Base-by-base conservation (phyloP, 2,888 invertebrate genomes). In the Endomychus coccineus region DNA sequence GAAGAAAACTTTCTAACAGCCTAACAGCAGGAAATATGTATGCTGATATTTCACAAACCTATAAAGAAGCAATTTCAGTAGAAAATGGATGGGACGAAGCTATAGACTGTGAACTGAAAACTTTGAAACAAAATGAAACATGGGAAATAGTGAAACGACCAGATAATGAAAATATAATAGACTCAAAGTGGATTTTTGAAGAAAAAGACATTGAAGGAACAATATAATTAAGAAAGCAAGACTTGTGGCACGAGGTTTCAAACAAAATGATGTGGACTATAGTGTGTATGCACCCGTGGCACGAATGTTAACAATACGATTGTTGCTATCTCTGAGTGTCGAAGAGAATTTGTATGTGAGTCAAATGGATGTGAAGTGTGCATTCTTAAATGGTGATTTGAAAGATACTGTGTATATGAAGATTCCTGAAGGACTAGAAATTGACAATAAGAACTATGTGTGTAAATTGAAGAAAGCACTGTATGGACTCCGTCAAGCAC, bases 211-310 rank as follows among this genome's bases (percentile, higher is more conserved):
- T 17, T 11, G 34, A 13, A 36, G 38, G 14, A 25, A 32, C 22
- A n/a, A 14, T 10, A 19, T 27, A 6, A 43, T 42, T 12, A 42
- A 11, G 9, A 36, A 45, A 30, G n/a, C n/a, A n/a, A n/a, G n/a
- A n/a, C n/a, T n/a, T n/a, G n/a, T n/a, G n/a, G n/a, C n/a, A n/a
- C n/a, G n/a, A n/a, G n/a, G n/a, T n/a, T n/a, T n/a, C n/a, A n/a
- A n/a, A n/a, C n/a, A n/a, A n/a, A n/a, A n/a, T n/a, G n/a, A n/a
- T n/a, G n/a, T n/a, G n/a, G n/a, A n/a, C n/a, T n/a, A n/a, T n/a
- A n/a, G n/a, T n/a, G n/a, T 47, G 3, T 54, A 48, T 29, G 45
- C 54, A 13, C 55, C 56, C 16, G 55, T 56, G 3, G 55, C 41
- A 5, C 28, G 46, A 16, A 52, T 49, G 40, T 25, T 48, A 15